These are phyloP conservation scores for Melanotaenia maccullochi DNA, from an alignment of 2,797 vertebrate species.

Conservation along the genomic window DNA sequence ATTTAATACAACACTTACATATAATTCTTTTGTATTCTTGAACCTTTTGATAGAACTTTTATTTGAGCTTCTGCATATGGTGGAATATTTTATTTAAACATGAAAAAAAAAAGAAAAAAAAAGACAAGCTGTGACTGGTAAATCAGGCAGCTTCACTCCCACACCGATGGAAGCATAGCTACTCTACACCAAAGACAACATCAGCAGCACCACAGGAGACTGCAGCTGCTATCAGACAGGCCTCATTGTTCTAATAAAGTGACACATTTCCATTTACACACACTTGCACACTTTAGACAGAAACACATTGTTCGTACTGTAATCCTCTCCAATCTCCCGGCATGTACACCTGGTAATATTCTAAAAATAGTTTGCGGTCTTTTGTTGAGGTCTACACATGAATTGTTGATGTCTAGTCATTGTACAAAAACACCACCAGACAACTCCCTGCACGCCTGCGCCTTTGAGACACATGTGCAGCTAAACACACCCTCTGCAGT, in stretches of 20 bases:
- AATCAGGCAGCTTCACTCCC: slow-evolving; percentile 20
- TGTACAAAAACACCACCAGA: slow-evolving; percentile 42
- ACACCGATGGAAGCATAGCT: slow-evolving; percentile 25
- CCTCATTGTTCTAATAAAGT: slow-evolving; percentile 58
- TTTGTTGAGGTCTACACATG: slow-evolving; percentile 16
- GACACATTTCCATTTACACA: slow-evolving; percentile 46
- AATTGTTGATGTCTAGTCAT: slow-evolving; percentile 44
- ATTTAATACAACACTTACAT: neutral
- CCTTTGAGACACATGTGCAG: slow-evolving; percentile 49
- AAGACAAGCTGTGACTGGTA: neutral
- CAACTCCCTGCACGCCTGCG: slow-evolving; percentile 46
- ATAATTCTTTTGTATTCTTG: neutral
- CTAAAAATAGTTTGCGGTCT: slow-evolving; percentile 57
- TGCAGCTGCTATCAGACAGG: slow-evolving; percentile 55
- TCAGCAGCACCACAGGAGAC: slow-evolving; percentile 21
- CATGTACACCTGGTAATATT: slow-evolving; percentile 52
- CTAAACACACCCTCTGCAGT: slow-evolving; percentile 55
- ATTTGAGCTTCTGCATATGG: slow-evolving; percentile 1
- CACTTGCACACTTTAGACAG: slow-evolving; percentile 13
- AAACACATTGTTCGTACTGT: slow-evolving; percentile 16
- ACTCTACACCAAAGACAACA: slow-evolving; percentile 26
- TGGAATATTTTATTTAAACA: slow-evolving; percentile 18
- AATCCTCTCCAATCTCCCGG: neutral
- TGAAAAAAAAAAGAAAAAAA: neutral
- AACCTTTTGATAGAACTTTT: neutral